Evolutionary conservation across 2,888 invertebrate species (phyloP), one percentile per base, ranked within the genome.

Genomic region (Eupithecia dodoneata): DNA sequence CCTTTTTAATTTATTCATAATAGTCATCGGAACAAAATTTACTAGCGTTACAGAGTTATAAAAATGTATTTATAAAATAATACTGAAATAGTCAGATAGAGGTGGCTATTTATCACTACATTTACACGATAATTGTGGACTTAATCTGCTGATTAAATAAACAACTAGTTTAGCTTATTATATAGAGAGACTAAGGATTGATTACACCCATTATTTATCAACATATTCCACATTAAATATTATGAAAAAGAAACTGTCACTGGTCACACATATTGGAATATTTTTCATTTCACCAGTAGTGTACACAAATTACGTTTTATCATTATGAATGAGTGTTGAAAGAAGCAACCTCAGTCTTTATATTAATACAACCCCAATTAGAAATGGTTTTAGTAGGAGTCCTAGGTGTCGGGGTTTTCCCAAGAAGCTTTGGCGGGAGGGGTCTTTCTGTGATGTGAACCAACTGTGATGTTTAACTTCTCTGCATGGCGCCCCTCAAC

Each of bases 331-430:
- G 75, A 73, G 67, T 67, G 71, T 71, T 75, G 90, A 88, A 88
- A 90, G 92, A 92, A 93, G 92, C 93, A 91, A 91, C 93, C 93
- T 94, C 94, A 94, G 94, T 94, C 94, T 94, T 94, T 91, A 59
- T 59, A 59, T 18, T 59, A 63, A 63, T 63, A 10, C 3, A 63
- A 30, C 63, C 63, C 63, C 63, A 63, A 63, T 10, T 30, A 30
- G 10, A 63, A 63, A 63, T 63, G 30, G 10, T 63, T 59, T 18
- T 63, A 63, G 18, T 30, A 18, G 30, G 18, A 63, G 63, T 52
- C 6, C 4, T 59, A 10, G 59, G 1, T 6, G 55, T 55, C 7
- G 6, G 18, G 30, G 30, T 30, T 12, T 9, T 18, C 63, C 30
- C 30, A 30, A 18, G 59, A 59, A 30, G 30, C 63, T 63, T 63